These are phyloP conservation scores for Eriosoma lanigerum DNA, from an alignment of 1,140 invertebrate species.

Conservation along the genomic window DNA sequence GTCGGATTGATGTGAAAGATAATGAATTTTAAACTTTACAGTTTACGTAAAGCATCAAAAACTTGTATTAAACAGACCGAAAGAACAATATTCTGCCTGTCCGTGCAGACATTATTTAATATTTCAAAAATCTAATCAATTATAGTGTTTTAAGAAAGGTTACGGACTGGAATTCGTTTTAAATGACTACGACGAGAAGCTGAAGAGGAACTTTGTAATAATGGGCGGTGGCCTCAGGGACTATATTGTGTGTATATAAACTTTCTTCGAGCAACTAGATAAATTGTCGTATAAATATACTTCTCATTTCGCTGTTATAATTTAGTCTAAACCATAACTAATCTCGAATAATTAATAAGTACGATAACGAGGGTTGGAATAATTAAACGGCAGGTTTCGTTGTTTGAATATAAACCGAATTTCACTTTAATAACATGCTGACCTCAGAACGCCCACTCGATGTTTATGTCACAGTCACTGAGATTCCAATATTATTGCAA, in stretches of 20 bases:
- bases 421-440: neutral
- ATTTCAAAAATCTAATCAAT: slow-evolving; percentile 11
- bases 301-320: neutral
- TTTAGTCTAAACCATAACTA: slow-evolving; percentile 16
- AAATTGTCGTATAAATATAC: neutral
- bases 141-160: slow-evolving; percentile 3
- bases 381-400: slow-evolving; percentile 7
- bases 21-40: too few species aligned
- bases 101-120: slow-evolving; percentile 14
- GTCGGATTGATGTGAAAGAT: too few species aligned
- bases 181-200: neutral
- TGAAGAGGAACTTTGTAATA: neutral
- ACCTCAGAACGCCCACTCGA: neutral
- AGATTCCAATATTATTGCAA: too few species aligned
- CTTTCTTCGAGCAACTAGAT: slow-evolving; percentile 4
- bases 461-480: too few species aligned
- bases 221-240: neutral
- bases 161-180: neutral
- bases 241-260: too few species aligned
- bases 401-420: neutral
- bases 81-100: too few species aligned
- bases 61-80: too few species aligned
- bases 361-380: slow-evolving; percentile 1
- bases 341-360: slow-evolving; percentile 28
- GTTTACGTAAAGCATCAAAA: too few species aligned